Base-by-base conservation (phyloP, 2,888 invertebrate genomes). In the Parthenolecanium corni region DNA sequence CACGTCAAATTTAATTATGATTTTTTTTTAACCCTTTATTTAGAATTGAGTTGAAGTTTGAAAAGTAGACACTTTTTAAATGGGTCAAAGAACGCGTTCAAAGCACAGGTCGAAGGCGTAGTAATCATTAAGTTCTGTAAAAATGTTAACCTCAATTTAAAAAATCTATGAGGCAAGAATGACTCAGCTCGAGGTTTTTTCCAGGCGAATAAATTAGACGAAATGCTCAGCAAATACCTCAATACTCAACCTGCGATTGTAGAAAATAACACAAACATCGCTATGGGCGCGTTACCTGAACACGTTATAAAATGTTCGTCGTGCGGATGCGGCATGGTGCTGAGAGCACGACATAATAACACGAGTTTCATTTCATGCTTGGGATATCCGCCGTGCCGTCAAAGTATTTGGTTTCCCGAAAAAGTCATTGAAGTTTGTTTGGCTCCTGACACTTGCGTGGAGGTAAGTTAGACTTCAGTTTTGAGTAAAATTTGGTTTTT, bases 381-480 rank as follows among this genome's bases (percentile, higher is more conserved):
- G 65, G 83, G 82, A 5, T 94, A 76, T 73, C 94, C 94, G 0
- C 77, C 78, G 14, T 95, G 95, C 71, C 85, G 80, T 70, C 84
- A 86, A 71, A 83, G 81, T 0, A 76, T 90, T 44, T 94, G 93
- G 94, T 76, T 94, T 49, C 85, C 91, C 0, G 75, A 77, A n/a
- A 74, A 78, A 46, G 81, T 91, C 1, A 80, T 83, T 69, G 79
- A 79, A 3, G 76, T 85, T 1, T 77, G 80, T 68, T 81, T 86
- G 4, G 72, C 81, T 38, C 76, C 84, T 11, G 80, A 85, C 44
- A 75, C 76, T n/a, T 92, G 92, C 73, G 70, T 71, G 46, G 69
- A 69, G 68, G 83, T 83, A 72, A 68, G 12, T 25, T 42, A 14
- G 9, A 51, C 47, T 58, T 56, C 6, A 52, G 40, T 31, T 65